Percentiles rank a stretch among this genome's conserved stretches.
Conservation (phyloP, 2,797 vertebrate genomes). For the Clarias platycephalus region DNA sequence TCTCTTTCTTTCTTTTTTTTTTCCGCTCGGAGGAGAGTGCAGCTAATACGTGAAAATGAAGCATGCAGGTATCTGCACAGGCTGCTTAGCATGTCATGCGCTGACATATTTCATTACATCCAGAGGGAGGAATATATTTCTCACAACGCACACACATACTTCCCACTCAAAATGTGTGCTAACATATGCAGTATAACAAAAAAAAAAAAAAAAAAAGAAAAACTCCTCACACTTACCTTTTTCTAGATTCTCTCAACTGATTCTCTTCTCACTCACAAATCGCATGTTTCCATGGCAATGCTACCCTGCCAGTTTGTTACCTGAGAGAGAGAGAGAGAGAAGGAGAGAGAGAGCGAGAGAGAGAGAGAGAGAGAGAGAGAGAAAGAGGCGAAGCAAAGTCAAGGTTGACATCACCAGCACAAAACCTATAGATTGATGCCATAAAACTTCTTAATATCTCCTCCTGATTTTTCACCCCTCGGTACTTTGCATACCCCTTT, state of each 20-base stretch:
- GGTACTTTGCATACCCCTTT: constrained; percentile 5
- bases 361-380: constrained; percentile 33
- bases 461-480: constrained; percentile 4
- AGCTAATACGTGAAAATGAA: constrained; percentile 53
- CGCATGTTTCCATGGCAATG: constrained; percentile 63
- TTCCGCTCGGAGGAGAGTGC: constrained; percentile 15
- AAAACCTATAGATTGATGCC: constrained; percentile 9
- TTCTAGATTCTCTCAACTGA: constrained; percentile 58
- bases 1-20: not conserved
- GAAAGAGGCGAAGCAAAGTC: constrained; percentile 50
- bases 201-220: constrained; percentile 18
- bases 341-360: constrained; percentile 54
- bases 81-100: constrained; percentile 48
- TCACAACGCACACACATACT: constrained; percentile 39
- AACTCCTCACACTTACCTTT: constrained; percentile 55
- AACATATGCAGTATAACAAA: constrained; percentile 51
- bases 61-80: constrained; percentile 45
- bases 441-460: constrained; percentile 18
- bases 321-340: constrained; percentile 53
- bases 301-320: constrained; percentile 61
- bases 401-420: constrained; percentile 39
- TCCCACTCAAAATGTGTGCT: constrained; percentile 51
- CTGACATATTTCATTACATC: constrained; percentile 51
- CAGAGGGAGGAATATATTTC: constrained; percentile 41
- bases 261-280: constrained; percentile 62